Conservation (phyloP, 2,113 vertebrate genomes). For the Chamaetylas fuelleborni region DNA sequence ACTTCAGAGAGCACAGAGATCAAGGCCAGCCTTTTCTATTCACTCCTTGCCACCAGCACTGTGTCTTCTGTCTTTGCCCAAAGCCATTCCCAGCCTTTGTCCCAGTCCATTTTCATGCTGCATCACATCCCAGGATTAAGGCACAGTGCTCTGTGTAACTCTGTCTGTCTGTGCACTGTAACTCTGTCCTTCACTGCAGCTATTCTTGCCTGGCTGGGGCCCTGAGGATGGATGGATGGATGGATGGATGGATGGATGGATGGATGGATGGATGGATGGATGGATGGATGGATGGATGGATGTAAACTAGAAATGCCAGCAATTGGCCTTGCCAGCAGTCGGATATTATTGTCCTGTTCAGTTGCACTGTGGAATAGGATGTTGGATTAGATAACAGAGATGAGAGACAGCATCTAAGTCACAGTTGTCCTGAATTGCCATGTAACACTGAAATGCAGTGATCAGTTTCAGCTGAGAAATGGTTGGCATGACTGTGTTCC, state of each 20-base stretch:
- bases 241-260: neutral
- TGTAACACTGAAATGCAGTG: neutral
- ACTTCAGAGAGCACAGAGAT: neutral
- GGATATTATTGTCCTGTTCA: neutral
- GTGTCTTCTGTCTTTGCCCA: neutral
- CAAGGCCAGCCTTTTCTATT: neutral
- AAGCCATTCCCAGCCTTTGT: neutral
- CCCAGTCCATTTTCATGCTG: neutral
- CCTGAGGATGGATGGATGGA: neutral
- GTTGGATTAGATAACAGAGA: neutral
- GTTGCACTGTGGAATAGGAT: neutral
- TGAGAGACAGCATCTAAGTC: neutral
- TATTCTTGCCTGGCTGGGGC: neutral
- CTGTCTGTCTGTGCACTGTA: fast-evolving
- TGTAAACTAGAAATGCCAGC: neutral
- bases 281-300: neutral
- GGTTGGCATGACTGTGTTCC: neutral
- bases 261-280: neutral
- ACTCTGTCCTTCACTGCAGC: neutral
- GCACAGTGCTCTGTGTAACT: neutral
- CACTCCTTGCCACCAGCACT: neutral
- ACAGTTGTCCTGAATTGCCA: neutral
- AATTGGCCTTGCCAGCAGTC: neutral
- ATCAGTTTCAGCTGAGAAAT: neutral
- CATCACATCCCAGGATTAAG: neutral